Conservation (phyloP, 1,140 invertebrate genomes). For the Bombus pascuorum region DNA sequence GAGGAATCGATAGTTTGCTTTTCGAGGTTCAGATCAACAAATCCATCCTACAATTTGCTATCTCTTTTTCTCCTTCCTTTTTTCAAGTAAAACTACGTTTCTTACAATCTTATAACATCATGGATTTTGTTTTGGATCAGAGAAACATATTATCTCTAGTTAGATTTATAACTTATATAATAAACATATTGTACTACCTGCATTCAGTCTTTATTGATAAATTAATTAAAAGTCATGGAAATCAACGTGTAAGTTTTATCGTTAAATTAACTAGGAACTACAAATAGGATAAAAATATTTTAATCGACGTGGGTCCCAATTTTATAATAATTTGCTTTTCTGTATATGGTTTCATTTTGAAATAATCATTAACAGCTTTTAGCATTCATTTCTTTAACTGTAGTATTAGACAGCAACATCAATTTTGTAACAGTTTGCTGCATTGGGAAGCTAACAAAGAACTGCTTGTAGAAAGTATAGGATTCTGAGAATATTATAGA, state of each 20-base stretch:
- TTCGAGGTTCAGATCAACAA: background rate
- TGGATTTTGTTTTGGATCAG: slow-evolving; percentile 20
- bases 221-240: slow-evolving; percentile 71
- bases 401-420: slow-evolving; percentile 26
- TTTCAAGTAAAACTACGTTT: background rate
- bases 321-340: slow-evolving; percentile 29
- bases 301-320: slow-evolving; percentile 60
- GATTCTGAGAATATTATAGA: slow-evolving; percentile 7
- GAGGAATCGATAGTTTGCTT: background rate
- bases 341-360: background rate
- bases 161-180: slow-evolving; percentile 50
- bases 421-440: slow-evolving; percentile 26
- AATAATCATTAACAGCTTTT: slow-evolving; percentile 26
- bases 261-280: slow-evolving; percentile 74
- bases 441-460: slow-evolving; percentile 21
- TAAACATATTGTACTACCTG: slow-evolving; percentile 72
- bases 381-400: slow-evolving; percentile 39
- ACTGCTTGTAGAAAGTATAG: slow-evolving; percentile 36
- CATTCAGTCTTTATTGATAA: slow-evolving; percentile 80
- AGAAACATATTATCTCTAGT: slow-evolving; percentile 47
- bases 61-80: background rate
- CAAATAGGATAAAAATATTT: slow-evolving; percentile 60
- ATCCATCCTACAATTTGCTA: slow-evolving; percentile 3
- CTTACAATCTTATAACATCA: slow-evolving; percentile 21
- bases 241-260: slow-evolving; percentile 56